Conservation (phyloP, 1,140 invertebrate genomes). For the Ips typographus region DNA sequence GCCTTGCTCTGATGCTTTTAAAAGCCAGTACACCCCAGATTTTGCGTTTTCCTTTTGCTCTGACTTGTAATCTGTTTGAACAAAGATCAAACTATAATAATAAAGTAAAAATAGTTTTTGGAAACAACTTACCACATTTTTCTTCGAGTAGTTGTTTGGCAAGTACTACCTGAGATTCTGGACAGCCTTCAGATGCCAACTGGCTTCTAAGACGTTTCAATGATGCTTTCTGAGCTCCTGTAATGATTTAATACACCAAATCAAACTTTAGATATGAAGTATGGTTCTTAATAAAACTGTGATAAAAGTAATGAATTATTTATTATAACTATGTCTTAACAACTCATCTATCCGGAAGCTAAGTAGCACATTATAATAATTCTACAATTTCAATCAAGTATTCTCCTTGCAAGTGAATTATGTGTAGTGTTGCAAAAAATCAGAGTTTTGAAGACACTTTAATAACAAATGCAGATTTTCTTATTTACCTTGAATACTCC, state of each 20-base stretch:
- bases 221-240: slow-evolving; percentile 67
- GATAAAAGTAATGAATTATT: background rate
- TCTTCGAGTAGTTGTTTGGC: slow-evolving; percentile 74
- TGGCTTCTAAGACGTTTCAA: slow-evolving; percentile 67
- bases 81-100: background rate
- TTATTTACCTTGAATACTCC: slow-evolving; percentile 38
- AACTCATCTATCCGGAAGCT: background rate
- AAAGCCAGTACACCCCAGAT: slow-evolving; percentile 82
- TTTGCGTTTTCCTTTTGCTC: slow-evolving; percentile 65
- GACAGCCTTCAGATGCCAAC: slow-evolving; percentile 77
- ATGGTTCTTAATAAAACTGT: slow-evolving; percentile 1
- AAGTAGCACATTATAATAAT: background rate
- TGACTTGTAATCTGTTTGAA: slow-evolving; percentile 55
- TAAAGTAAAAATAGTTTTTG: background rate
- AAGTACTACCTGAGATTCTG: slow-evolving; percentile 76
- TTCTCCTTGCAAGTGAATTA: no score
- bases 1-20: slow-evolving; percentile 86
- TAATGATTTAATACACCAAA: slow-evolving; percentile 38
- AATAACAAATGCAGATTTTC: no score
- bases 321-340: background rate
- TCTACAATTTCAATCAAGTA: no score
- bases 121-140: slow-evolving; percentile 60
- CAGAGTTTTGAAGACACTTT: no score
- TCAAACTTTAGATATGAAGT: slow-evolving; percentile 27
- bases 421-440: no score